Evolutionary conservation across 23 tunicate species (phyloP).

Genomic region (Halocynthia aurantium): DNA sequence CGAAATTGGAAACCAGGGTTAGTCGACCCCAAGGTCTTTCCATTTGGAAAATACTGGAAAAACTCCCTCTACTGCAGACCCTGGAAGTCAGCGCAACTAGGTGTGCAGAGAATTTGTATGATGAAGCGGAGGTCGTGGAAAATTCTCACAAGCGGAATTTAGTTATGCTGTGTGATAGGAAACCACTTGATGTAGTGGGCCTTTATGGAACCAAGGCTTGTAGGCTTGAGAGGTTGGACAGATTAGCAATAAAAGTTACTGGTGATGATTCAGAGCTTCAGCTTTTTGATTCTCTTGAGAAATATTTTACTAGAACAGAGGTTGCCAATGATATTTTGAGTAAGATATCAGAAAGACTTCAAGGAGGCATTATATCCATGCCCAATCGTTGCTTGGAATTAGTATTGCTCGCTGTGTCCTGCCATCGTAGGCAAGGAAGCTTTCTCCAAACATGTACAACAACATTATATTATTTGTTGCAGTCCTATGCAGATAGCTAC

Average conservation of each 20-base stretch:
- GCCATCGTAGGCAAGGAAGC: not conserved
- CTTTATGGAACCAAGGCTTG: slow-evolving; percentile 42
- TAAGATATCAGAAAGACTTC: not conserved
- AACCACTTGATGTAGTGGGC: slow-evolving; percentile 49
- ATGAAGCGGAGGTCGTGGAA: slow-evolving; percentile 19
- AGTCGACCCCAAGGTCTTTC: slow-evolving; percentile 30
- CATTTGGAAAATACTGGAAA: slow-evolving; percentile 44
- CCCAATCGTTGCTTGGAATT: slow-evolving; percentile 2
- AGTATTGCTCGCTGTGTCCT: not conserved
- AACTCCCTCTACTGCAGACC: slow-evolving; percentile 40
- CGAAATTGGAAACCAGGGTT: not conserved
- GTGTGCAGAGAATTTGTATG: slow-evolving; percentile 41
- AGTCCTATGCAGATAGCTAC: not conserved
- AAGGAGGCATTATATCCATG: not conserved
- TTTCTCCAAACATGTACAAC: not conserved
- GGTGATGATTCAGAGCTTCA: slow-evolving; percentile 8
- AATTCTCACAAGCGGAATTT: not conserved
- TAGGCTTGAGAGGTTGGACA: slow-evolving; percentile 31
- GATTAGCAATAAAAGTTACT: slow-evolving; percentile 26
- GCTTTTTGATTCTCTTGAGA: slow-evolving; percentile 3
- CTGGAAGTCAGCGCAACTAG: slow-evolving; percentile 58
- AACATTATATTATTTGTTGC: slow-evolving; percentile 7
- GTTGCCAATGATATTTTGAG: not conserved
- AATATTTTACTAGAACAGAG: not conserved
- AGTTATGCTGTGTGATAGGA: slow-evolving; percentile 7